Evolutionary conservation across 2,888 invertebrate species (phyloP).

Genomic region (Argynnis bischoffii): DNA sequence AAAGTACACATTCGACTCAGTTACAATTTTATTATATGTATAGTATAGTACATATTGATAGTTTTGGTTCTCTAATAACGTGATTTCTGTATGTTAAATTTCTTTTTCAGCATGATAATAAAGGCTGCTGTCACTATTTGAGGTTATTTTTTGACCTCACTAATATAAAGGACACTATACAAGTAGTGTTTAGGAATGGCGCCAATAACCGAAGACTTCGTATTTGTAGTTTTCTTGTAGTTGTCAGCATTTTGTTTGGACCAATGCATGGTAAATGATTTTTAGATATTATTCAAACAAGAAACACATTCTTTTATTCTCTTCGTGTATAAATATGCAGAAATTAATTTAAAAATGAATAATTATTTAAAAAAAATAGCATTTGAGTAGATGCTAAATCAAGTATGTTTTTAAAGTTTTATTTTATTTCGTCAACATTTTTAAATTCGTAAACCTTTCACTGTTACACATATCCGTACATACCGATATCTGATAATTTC

Average conservation of each 20-base stretch:
- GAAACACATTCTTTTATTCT: not conserved
- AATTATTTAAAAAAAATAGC: no score
- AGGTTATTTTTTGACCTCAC: constrained; percentile 62
- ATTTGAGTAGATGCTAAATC: no score
- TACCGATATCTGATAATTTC: no score
- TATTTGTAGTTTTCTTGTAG: constrained; percentile 63
- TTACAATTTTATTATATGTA: no score
- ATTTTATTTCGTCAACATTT: no score
- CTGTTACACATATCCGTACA: no score
- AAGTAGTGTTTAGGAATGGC: constrained; percentile 72
- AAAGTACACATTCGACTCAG: no score
- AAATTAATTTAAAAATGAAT: not conserved
- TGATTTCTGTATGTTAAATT: not conserved
- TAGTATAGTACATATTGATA: no score
- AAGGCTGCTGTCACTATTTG: constrained; percentile 55
- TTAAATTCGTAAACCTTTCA: no score
- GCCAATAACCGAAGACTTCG: constrained; percentile 64
- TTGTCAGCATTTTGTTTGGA: constrained; percentile 75
- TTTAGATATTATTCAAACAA: not conserved
- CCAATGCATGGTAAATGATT: constrained; percentile 76
- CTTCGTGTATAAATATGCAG: not conserved
- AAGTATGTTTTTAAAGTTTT: no score
- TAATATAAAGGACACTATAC: constrained; percentile 70
- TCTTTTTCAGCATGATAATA: constrained; percentile 56
- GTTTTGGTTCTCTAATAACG: no score